Conservation (phyloP, 2,113 vertebrate genomes). For the Phalacrocorax pelagicus region DNA sequence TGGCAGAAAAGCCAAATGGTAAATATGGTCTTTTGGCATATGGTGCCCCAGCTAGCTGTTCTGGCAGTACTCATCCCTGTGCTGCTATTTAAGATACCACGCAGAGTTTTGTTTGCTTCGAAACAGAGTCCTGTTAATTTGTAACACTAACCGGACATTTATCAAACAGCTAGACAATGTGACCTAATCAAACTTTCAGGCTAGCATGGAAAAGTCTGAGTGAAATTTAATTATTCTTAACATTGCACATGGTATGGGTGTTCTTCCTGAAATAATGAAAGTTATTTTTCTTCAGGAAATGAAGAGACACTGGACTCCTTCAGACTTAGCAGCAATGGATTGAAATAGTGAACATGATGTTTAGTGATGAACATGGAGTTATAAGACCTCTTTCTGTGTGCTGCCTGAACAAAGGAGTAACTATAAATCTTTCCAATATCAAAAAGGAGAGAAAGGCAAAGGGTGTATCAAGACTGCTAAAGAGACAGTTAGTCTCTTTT, state of each 20-base stretch:
- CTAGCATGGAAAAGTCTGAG: not conserved
- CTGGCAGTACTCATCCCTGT: not conserved
- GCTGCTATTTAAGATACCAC: not conserved
- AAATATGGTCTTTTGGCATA: not conserved
- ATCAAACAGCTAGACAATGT: not conserved
- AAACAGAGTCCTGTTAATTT: not conserved
- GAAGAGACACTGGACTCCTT: not conserved
- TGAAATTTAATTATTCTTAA: constrained; percentile 46
- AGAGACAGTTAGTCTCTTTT: not conserved
- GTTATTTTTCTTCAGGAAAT: constrained; percentile 52
- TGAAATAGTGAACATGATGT: constrained; percentile 9
- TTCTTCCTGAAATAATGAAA: constrained; percentile 29
- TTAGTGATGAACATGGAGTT: not conserved
- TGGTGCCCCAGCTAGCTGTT: not conserved
- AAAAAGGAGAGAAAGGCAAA: not conserved
- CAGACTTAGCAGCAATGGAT: not conserved
- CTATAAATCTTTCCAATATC: constrained; percentile 5
- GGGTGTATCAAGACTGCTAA: not conserved
- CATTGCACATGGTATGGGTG: not conserved
- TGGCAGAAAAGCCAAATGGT: not conserved
- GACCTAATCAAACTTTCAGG: not conserved
- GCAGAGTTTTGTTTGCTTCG: not conserved
- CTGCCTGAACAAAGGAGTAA: not conserved
- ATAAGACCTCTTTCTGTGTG: not conserved
- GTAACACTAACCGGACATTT: not conserved